phyloP scores from a whole-genome alignment of 2,888 invertebrate species.

The Neelides folsomi region DNA sequence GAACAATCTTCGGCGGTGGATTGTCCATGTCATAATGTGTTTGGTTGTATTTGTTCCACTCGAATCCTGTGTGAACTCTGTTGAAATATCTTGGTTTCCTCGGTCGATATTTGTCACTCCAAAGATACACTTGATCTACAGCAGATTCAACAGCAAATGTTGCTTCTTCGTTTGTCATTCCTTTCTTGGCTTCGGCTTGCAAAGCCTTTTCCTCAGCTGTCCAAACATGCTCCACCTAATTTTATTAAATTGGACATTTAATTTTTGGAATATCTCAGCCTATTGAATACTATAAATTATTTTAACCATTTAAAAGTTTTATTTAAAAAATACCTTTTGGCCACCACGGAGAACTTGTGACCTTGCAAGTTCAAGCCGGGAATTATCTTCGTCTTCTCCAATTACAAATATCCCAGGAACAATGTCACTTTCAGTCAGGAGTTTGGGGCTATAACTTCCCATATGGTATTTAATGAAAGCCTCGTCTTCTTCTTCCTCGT shows the following conservation, averaged over 20 bases:
- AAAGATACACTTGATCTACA: conserved; percentile 74
- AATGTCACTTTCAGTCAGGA: conserved; percentile 49
- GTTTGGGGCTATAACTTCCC: conserved; percentile 75
- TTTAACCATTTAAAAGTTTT: too few relatives aligned
- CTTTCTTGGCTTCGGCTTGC: conserved; percentile 67
- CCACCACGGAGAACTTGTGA: conserved; percentile 26
- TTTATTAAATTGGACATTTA: conserved; percentile 2
- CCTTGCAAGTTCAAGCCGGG: conserved; percentile 42
- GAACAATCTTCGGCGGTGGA: conserved; percentile 99
- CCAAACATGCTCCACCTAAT: conserved; percentile 40
- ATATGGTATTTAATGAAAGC: conserved; percentile 55
- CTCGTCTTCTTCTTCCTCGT: conserved; percentile 44
- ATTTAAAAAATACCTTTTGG: conserved; percentile 12
- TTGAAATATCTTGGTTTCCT: conserved; percentile 97
- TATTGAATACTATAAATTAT: too few relatives aligned
- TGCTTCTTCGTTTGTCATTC: conserved; percentile 74
- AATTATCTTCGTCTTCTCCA: conserved; percentile 61
- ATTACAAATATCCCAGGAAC: conserved; percentile 64
- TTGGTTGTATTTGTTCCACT: conserved; percentile 99
- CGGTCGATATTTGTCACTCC: conserved; percentile 97
- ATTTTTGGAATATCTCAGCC: too few relatives aligned
- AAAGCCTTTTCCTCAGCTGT: conserved; percentile 53
- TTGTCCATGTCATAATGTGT: conserved; percentile 99
- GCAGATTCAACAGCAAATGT: conserved; percentile 81
- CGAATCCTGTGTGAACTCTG: conserved; percentile 89